phyloP scores from a whole-genome alignment of 2,888 invertebrate genomes.

The Gryllus longicercus region DNA sequence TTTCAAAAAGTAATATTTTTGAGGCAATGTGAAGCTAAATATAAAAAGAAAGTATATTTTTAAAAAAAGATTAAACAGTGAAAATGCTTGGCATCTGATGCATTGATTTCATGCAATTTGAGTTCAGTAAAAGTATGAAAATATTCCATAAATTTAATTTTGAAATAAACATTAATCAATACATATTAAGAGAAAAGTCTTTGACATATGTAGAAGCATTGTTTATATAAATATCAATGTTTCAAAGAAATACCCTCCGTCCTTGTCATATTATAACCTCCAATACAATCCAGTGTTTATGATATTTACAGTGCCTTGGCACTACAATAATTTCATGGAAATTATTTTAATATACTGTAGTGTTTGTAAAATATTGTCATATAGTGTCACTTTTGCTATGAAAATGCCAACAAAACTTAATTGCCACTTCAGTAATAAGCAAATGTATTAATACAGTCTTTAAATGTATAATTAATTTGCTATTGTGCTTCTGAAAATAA shows the following conservation, averaged over 20 bases:
- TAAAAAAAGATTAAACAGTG: background rate
- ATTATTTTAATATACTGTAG: background rate
- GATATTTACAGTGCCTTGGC: conserved; percentile 5
- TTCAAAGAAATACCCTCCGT: background rate
- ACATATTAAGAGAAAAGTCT: background rate
- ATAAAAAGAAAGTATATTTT: too few species aligned
- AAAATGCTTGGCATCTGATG: background rate
- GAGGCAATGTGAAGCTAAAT: too few species aligned
- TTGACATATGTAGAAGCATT: background rate
- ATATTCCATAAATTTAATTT: background rate
- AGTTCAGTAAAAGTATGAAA: background rate
- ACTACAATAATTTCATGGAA: conserved; percentile 11
- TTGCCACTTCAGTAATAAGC: too few species aligned
- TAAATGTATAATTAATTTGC: too few species aligned
- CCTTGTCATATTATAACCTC: background rate
- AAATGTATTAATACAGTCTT: too few species aligned
- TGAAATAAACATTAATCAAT: background rate
- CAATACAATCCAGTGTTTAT: background rate
- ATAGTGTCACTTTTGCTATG: background rate
- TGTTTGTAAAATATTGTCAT: conserved; percentile 7
- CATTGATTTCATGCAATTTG: background rate
- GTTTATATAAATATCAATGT: background rate
- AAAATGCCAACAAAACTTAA: background rate
- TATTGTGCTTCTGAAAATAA: too few species aligned
- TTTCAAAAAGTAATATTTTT: too few species aligned